A percentile compares a stretch with the other conserved stretches of the same genome.
These are phyloP conservation scores for Metellina segmentata DNA, from an alignment of 2,888 invertebrate species.

Conservation along the genomic window DNA sequence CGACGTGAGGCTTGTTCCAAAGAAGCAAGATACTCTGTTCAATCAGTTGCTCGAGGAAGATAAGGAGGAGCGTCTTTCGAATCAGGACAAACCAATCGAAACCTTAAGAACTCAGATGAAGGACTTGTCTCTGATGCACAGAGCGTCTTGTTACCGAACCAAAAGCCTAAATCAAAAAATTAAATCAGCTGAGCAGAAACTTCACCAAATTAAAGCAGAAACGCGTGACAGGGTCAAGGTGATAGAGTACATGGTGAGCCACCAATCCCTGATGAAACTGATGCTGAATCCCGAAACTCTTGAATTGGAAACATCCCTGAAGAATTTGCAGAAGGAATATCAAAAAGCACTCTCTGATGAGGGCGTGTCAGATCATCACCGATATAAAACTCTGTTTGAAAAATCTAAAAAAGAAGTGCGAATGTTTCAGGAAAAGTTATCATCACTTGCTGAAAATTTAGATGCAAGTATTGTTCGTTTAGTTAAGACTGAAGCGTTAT, in stretches of 20 bases:
- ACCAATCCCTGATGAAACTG: conserved; percentile 46
- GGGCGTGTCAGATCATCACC: background rate
- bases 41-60: conserved; percentile 26
- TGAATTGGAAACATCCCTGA: background rate
- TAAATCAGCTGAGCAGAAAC: background rate
- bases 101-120: conserved; percentile 9
- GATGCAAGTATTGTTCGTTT: conserved; percentile 18
- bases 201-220: conserved; percentile 6
- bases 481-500: conserved; percentile 25
- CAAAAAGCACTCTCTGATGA: background rate
- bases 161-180: conserved; percentile 31
- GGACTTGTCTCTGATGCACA: conserved; percentile 48
- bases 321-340: background rate
- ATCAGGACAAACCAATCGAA: conserved; percentile 24
- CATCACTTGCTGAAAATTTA: background rate
- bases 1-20: conserved; percentile 35
- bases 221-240: background rate
- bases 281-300: conserved; percentile 55
- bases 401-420: conserved; percentile 29
- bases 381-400: conserved; percentile 35
- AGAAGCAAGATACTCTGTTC: conserved; percentile 53
- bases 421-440: background rate
- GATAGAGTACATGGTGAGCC: conserved; percentile 53
- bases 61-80: background rate
- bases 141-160: conserved; percentile 44